Base-by-base conservation (phyloP, 2,113 vertebrate genomes). In the Salvelinus fontinalis region DNA sequence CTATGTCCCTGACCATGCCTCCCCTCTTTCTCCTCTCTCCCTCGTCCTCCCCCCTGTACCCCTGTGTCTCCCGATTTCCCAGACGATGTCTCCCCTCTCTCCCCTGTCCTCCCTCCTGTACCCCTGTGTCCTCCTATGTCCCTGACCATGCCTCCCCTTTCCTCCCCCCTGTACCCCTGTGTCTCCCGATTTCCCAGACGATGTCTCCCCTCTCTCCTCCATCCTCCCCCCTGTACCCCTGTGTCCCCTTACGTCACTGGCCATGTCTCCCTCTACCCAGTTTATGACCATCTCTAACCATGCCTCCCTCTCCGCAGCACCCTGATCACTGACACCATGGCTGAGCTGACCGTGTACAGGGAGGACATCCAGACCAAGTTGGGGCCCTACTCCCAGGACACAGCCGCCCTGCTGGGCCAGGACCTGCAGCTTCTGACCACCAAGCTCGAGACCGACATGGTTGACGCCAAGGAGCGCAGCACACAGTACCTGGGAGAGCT, bases 361-460 rank as follows among this genome's bases (percentile, higher is more conserved):
- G 86, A 90, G 0, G 83, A 85, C 16, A 18, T 95, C 68, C 84
- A 92, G 74, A 78, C 73, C 82, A 92, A 91, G 69, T 70, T 96
- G 57, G 73, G 73, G 0, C 94, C 95, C 9, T 92, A 89, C 11
- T 51, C 91, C 1, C 78, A 83, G 0, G 83, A 80, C 3, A 79
- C 92, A 16, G 75, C 89, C 0, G 67, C 54, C 2, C 87, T 92
- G 79, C 14, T 95, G 66, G 24, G 57, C 18, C 75, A 90, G 65
- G 94, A 95, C 67, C 27, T 95, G 71, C 81, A 91, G 59, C 88
- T 93, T 49, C 83, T 95, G 70, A 24, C 68, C 34, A 90, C 67
- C 78, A 93, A 85, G 34, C 92, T 96, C 74, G 86, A 92, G 69
- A 78, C n/a, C 1, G 95, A 96, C 89, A 94, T 96, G 94, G 1